Evolutionary conservation across 2,113 vertebrate genomes (phyloP).

Genomic region (Corvus hawaiiensis): DNA sequence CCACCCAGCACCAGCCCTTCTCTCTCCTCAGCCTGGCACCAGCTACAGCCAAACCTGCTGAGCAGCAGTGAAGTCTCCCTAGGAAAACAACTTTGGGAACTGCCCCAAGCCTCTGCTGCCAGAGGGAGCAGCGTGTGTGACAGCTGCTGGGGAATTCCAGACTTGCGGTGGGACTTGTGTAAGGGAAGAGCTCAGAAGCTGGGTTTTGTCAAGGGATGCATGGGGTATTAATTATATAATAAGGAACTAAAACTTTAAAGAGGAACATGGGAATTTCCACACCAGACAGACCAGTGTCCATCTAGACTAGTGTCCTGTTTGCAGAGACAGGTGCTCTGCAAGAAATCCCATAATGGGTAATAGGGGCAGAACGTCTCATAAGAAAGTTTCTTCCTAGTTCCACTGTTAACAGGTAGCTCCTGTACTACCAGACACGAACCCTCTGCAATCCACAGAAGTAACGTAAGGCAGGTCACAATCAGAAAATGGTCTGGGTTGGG

Average conservation of each 20-base stretch:
- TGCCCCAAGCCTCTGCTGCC: not conserved
- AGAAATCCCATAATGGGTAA: not conserved
- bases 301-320: not conserved
- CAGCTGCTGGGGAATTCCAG: not conserved
- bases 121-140: not conserved
- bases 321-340: not conserved
- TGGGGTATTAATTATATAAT: not conserved
- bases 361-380: not conserved
- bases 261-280: not conserved
- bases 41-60: conserved; percentile 10
- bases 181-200: not conserved
- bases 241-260: not conserved
- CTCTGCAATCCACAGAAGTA: not conserved
- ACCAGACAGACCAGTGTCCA: not conserved
- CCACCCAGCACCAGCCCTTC: not conserved
- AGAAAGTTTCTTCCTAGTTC: not conserved
- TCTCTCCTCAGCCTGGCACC: not conserved
- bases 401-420: not conserved
- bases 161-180: not conserved
- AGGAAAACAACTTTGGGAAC: not conserved
- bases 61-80: not conserved
- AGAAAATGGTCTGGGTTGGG: not conserved
- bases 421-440: not conserved
- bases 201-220: not conserved
- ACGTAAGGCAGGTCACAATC: not conserved